Evolutionary conservation across 2,888 invertebrate genomes (phyloP), one percentile per base, ranked within the genome.

Genomic region (Xestobium rufovillosum): DNA sequence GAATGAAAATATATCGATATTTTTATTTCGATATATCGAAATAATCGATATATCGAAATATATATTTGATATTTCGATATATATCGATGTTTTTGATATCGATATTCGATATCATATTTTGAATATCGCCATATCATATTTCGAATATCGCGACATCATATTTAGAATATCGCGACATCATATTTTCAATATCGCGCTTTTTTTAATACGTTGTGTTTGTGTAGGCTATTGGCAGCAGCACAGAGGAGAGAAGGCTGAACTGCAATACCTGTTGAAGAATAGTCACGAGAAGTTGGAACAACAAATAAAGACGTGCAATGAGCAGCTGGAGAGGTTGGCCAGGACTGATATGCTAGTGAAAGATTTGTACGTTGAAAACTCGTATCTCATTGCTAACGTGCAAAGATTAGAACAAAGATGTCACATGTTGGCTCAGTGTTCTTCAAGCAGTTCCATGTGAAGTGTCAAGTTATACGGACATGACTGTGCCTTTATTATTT

Each of bases 291-390:
- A 70, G 48, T 55, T 76, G 9, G 70, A 73, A 31, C 66, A 72
- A 37, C 73, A 76, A 50, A 64, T 71, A 28, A 55, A 68, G 42
- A 60, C 70, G 26, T 70, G 68, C 50, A 69, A 69, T 45, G 72
- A 74, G 43, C 70, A 81, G 66, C 66, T 73, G 35, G 80, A 83
- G 54, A 78, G 80, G 46, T 69, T 87, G 39, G 74, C 80, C 25
- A 75, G 76, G 54, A 78, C 83, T 10, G 88, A 88, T 63, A 61
- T 82, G 52, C 69, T 87, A 29, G 81, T 85, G 13, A 84, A 85
- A 67, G 87, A 88, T 56, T 70, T 90, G 42, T 89, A 82, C 66
- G 76, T 87, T 33, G 88, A 89, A 66, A 89, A 89, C 68, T 80
- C 87, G 35, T 81, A 83, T 61, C 71, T 89, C 39, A 71, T 77